Conservation (phyloP, 2,113 vertebrate species). For the Otis tarda region DNA sequence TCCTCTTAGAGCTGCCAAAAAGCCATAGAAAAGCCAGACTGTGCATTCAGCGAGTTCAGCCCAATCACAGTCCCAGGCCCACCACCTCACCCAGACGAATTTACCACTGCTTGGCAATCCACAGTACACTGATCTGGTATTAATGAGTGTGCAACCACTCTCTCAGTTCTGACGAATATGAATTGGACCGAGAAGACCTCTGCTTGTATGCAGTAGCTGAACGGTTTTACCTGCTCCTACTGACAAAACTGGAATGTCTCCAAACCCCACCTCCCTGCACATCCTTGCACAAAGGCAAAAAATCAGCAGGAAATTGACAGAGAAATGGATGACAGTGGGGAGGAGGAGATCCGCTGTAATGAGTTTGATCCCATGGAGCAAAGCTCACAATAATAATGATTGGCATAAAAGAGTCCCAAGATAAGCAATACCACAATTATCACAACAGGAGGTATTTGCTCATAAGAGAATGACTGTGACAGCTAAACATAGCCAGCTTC, state of each 20-base stretch:
- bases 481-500: background rate
- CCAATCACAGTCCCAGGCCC: background rate
- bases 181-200: background rate
- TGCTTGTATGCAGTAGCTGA: background rate
- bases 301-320: background rate
- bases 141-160: background rate
- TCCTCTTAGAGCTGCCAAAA: background rate
- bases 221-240: background rate
- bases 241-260: background rate
- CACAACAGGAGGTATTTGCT: background rate
- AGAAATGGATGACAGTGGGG: background rate
- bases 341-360: background rate
- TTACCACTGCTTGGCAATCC: background rate
- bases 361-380: background rate
- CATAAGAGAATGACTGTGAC: background rate
- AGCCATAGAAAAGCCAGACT: background rate
- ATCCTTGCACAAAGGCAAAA: background rate
- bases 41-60: background rate
- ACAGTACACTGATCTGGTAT: background rate
- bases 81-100: background rate
- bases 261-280: background rate
- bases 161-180: background rate
- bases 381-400: constrained; percentile 1
- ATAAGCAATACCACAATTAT: background rate
- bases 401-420: background rate